Evolutionary conservation across 2,797 vertebrate species (phyloP), one percentile per base, ranked within the genome.

Genomic region (Alectoris magna): DNA sequence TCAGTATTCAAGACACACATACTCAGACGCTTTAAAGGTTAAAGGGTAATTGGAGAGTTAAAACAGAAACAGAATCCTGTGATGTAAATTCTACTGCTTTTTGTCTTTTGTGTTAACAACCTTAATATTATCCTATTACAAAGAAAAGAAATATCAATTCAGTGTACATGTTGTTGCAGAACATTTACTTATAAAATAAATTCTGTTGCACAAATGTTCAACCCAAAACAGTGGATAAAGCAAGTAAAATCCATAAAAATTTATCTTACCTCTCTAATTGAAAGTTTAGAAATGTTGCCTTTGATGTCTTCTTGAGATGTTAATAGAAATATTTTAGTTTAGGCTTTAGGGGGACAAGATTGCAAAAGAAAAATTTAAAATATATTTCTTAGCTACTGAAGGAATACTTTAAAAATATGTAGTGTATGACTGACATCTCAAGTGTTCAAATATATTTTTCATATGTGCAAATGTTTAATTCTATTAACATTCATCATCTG

Each of bases 131-230:
- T 24, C 3, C 48, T 29, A 6, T 29, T 62, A 14, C 24, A 90
- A 63, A 69, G 17, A 63, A 41, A 29, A 31, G 31, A 58, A 70
- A 55, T 70, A 31, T 63, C 16, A 84, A 58, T 27, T 76, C 31
- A 58, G 48, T 10, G 76, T 34, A 41, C 5, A 59, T 69, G 11
- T 43, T 79, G 64, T 18, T 41, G 12, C 4, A 60, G 49, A 15
- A 53, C 49, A 24, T 46, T 75, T 80, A 87, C 89, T 73, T 90
- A 71, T 46, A 11, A 93, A 90, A 86, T 77, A 58, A 67, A 84
- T 26, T 74, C 13, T 73, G 27, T 51, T 85, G 17, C 27, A 55
- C 10, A 72, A 84, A 72, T 56, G 0, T 27, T 79, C 80, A 60
- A 49, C 17, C 3, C 19, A 53, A 41, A 76, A 72, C 59, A 59